Evolutionary conservation across 1,140 invertebrate species (phyloP), one percentile per base, ranked within the genome.

Genomic region (Scaptomyza graminum): DNA sequence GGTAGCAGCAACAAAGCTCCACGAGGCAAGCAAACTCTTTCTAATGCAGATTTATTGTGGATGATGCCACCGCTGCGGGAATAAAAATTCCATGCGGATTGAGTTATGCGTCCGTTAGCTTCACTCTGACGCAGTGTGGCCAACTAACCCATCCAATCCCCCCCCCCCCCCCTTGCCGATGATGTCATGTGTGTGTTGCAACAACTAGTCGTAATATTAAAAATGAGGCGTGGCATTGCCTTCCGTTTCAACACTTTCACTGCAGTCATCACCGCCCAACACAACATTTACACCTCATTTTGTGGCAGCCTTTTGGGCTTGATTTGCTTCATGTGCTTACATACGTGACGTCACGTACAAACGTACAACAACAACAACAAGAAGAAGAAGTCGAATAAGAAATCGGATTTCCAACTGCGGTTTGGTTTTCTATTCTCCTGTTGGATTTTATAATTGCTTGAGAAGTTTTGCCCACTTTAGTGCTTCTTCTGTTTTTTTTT

Each of bases 51-150:
- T 88, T 88, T 88, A 88, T 88, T 89, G 79, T 85, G 79, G 62
- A 76, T 83, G 62, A 79, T 88, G 83, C 83, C 83, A 83, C 79
- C 79, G 83, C 83, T 84, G 83, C 84, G 83, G 83, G 79, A 87
- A 88, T 87, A 87, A 87, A 87, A 87, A 87, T 87, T 88, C 79
- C 79, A 88, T 88, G 83, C 79, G 83, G 83, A 87, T 87, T 87
- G 83, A 87, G 84, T 89, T 87, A 88, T 87, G 83, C 83, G 83
- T 87, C 79, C 84, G 83, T 87, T 87, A 87, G 83, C 84, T 87
- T 76, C 73, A 68, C 62, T 60, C 67, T 72, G 65, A 68, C 73
- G 69, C 62, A 67, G 68, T 59, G 39, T 13, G 8, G 8, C 34
- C 34, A 3, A 25, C 44, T 31, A 12, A 15, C 43, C 57, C 28